Evolutionary conservation across 1,140 invertebrate species (phyloP).

Genomic region (Lethocerus indicus): DNA sequence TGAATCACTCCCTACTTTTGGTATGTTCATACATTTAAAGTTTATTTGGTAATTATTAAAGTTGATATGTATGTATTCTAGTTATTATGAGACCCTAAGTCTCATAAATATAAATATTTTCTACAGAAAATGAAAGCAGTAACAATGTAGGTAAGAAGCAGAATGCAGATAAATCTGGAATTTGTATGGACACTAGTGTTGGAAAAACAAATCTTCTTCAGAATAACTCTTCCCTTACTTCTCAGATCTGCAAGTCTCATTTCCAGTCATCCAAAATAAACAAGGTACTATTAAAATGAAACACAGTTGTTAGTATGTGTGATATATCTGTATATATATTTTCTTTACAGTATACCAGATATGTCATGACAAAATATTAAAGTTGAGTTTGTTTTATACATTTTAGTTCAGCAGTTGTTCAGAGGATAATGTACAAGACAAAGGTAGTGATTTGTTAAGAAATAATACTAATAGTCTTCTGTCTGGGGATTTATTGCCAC

Average conservation of each 20-base stretch:
- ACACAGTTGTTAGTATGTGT: background rate
- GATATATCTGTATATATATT: background rate
- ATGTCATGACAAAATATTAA: background rate
- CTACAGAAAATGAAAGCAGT: conserved; percentile 8
- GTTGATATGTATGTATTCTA: too few species aligned
- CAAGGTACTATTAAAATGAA: conserved; percentile 6
- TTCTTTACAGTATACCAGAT: background rate
- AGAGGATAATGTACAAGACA: conserved; percentile 24
- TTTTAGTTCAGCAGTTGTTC: conserved; percentile 9
- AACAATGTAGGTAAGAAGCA: conserved; percentile 5
- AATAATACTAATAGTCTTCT: conserved; percentile 65
- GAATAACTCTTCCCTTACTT: conserved; percentile 2
- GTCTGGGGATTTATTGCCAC: conserved; percentile 36
- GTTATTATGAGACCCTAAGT: too few species aligned
- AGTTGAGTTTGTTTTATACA: conserved; percentile 1
- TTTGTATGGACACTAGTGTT: background rate
- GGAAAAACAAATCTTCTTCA: conserved; percentile 6
- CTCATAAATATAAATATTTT: too few species aligned
- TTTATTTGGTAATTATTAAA: too few species aligned
- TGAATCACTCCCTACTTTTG: conserved; percentile 41
- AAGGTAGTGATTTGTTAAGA: conserved; percentile 48
- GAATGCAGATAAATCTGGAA: background rate
- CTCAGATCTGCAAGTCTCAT: conserved; percentile 4
- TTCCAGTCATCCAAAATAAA: conserved; percentile 12
- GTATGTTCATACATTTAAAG: too few species aligned